Conservation (phyloP, 2,797 vertebrate genomes). For the Eospalax fontanierii region DNA sequence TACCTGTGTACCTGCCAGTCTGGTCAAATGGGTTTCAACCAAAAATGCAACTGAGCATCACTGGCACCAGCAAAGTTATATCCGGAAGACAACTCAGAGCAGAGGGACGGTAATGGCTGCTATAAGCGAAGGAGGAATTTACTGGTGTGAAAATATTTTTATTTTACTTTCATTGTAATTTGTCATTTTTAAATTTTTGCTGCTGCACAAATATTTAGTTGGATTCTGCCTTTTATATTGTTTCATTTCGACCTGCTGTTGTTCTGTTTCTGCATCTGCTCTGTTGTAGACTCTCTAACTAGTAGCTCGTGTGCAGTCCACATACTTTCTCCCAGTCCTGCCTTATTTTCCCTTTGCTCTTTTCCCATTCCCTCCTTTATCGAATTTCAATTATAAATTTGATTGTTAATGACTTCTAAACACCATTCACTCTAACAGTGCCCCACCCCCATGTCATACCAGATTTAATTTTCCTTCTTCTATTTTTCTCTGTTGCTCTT, state of each 20-base stretch:
- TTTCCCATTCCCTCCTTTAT: neutral
- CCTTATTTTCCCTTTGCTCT: neutral
- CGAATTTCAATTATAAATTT: neutral
- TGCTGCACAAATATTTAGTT: neutral
- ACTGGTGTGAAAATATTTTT: neutral
- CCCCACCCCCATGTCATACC: neutral
- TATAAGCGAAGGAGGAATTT: neutral
- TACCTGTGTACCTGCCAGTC: neutral
- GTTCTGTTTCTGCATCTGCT: neutral
- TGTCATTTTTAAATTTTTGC: neutral
- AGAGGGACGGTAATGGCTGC: neutral
- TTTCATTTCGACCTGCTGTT: neutral
- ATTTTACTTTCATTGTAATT: neutral
- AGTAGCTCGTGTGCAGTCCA: too few relatives aligned
- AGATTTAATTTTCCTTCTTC: neutral
- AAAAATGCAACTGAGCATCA: neutral
- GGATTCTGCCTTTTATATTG: neutral
- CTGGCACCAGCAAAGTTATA: neutral
- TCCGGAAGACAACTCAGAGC: neutral
- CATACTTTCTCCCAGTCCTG: neutral
- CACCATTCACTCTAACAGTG: neutral
- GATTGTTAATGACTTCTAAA: neutral
- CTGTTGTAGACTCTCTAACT: neutral
- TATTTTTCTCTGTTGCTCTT: neutral
- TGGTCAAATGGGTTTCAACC: neutral